Evolutionary conservation across 2,797 vertebrate genomes (phyloP), one percentile per base, ranked within the genome.

Genomic region (Meriones psammophilus): DNA sequence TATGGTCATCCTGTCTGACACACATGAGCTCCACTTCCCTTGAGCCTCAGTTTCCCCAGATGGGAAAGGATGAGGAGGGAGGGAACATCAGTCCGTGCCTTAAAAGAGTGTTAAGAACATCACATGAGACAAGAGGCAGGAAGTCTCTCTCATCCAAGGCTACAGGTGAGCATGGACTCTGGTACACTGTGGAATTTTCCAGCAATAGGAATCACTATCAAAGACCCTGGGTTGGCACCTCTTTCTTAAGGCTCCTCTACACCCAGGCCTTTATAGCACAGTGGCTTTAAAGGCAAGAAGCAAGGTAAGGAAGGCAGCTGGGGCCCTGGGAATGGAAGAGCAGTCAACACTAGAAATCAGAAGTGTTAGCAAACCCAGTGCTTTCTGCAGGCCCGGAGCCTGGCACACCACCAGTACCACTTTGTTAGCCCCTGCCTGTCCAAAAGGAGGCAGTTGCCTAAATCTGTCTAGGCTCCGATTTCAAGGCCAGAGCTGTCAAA

Each of bases 51-150:
- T 22, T 79, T 77, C 39, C 89, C 30, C 39, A 39, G 5, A 15
- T 6, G 46, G n/a, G 50, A 60, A 15, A 68, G 0, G 0, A 50
- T 50, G 50, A 50, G 50, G 50, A 42, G 60, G 26, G 4, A 0
- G 0, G 54, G 46, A 17, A 4, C 14, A 22, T 1, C 33, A 5
- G 12, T 0, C 24, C 0, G 7, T 0, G 17, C 28, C 20, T 18
- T 5, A 26, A n/a, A 73, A 42, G n/a, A 12, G 1, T 1, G 14
- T 17, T 17, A 4, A 33, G n/a, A 74, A 36, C 42, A 24, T 12
- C 0, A 1, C 36, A 5, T 0, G 20, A 42, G 17, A 56, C 3
- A 6, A 20, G 14, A 46, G 39, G 17, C 1, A 30, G 42, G 66
- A 8, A 14, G 13, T 33, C 39, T 18, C 22, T 17, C 50, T 64